phyloP scores from a whole-genome alignment of 2,797 vertebrate species.

The Pseudomugil tenellus region DNA sequence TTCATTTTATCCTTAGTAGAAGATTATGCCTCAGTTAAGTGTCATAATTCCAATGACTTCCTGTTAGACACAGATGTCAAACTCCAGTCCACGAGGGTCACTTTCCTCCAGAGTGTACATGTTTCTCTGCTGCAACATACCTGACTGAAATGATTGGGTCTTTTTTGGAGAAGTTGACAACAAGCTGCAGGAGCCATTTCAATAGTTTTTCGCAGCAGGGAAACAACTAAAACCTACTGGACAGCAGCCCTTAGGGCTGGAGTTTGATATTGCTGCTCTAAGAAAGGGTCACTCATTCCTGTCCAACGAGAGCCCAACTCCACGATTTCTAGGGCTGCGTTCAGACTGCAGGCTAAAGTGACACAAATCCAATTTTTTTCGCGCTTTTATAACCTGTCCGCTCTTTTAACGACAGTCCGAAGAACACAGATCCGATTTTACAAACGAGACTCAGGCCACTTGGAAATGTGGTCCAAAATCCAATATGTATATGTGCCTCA shows the following conservation, averaged over 20 bases:
- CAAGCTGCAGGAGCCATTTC: not conserved
- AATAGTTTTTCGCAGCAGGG: too few relatives aligned
- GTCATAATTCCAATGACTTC: not conserved
- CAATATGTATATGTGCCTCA: too few relatives aligned
- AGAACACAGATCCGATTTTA: too few relatives aligned
- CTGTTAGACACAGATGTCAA: not conserved
- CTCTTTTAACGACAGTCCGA: too few relatives aligned
- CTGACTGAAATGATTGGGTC: not conserved
- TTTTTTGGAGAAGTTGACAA: not conserved
- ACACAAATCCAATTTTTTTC: too few relatives aligned
- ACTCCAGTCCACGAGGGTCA: not conserved
- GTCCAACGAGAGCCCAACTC: too few relatives aligned
- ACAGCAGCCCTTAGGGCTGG: not conserved
- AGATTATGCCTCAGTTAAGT: not conserved
- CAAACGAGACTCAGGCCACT: too few relatives aligned
- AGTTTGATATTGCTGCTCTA: not conserved
- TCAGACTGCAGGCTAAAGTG: too few relatives aligned
- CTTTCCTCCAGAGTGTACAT: not conserved
- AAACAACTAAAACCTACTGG: not conserved
- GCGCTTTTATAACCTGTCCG: too few relatives aligned
- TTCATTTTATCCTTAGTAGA: not conserved
- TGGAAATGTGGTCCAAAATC: too few relatives aligned
- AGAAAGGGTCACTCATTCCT: too few relatives aligned
- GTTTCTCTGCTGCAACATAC: not conserved
- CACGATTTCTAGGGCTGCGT: too few relatives aligned